A percentile compares a stretch with the other conserved stretches of the same genome.
These are phyloP conservation scores for Ornithoptera priamus DNA, from an alignment of 2,888 invertebrate genomes.

Conservation along the genomic window DNA sequence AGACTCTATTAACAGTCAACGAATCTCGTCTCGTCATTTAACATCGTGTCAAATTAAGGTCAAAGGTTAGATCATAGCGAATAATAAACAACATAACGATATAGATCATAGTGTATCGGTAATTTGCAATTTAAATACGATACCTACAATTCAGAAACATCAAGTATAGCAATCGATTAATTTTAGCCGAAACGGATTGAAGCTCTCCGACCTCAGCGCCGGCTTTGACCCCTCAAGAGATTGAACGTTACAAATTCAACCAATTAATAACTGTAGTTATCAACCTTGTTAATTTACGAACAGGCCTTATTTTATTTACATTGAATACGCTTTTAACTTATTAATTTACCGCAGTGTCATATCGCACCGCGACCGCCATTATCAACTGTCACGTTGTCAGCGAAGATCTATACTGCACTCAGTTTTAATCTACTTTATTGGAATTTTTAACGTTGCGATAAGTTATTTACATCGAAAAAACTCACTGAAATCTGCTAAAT, in stretches of 20 bases:
- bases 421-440: too few species aligned
- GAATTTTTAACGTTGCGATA: too few species aligned
- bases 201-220: constrained; percentile 14
- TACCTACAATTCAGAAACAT: too few species aligned
- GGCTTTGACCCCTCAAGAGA: constrained; percentile 22
- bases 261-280: constrained; percentile 17
- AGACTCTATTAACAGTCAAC: too few species aligned
- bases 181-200: constrained; percentile 1
- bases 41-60: too few species aligned
- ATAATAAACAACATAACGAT: too few species aligned
- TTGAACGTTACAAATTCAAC: constrained; percentile 20
- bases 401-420: background rate
- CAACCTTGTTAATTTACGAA: constrained; percentile 17
- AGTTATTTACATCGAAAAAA: too few species aligned
- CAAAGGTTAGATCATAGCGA: too few species aligned
- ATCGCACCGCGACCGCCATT: background rate
- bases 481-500: too few species aligned
- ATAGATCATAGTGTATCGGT: too few species aligned
- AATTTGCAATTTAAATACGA: too few species aligned
- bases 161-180: background rate
- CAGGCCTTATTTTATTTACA: constrained; percentile 6
- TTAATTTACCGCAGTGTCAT: background rate
- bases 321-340: constrained; percentile 4
- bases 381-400: background rate
- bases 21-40: too few species aligned